phyloP scores from a whole-genome alignment of 1,140 invertebrate genomes.

The Episyrphus balteatus region DNA sequence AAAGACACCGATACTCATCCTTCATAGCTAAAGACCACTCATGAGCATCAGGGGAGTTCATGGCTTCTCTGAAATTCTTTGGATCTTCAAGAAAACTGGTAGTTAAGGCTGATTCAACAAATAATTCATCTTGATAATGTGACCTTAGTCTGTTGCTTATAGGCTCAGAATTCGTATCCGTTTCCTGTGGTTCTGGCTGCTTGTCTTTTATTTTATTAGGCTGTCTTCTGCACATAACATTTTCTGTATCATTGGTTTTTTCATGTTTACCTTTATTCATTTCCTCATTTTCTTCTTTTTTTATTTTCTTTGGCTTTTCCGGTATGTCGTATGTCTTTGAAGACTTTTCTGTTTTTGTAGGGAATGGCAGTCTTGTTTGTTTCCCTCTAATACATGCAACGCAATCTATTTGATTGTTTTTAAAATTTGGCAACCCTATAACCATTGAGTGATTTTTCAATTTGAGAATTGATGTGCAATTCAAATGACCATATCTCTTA shows the following conservation, averaged over 20 bases:
- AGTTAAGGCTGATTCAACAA: neutral
- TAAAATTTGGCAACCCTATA: neutral
- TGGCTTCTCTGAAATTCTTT: neutral
- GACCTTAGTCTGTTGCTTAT: neutral
- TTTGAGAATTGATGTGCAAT: neutral
- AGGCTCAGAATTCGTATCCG: neutral
- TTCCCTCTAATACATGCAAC: neutral
- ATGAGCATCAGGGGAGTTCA: neutral
- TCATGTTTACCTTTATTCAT: no score
- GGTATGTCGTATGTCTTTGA: neutral
- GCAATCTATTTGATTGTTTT: neutral
- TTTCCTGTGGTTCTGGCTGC: neutral
- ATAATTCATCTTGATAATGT: neutral
- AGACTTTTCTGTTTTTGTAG: slow-evolving; percentile 2
- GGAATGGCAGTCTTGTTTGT: slow-evolving; percentile 6
- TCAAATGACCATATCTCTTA: neutral
- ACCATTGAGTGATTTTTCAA: neutral
- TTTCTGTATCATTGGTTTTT: neutral
- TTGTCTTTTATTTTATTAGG: neutral
- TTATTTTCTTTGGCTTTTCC: neutral
- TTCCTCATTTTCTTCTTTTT: neutral
- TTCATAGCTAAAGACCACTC: no score
- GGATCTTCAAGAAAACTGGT: neutral
- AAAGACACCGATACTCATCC: no score
- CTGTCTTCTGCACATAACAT: neutral